Percentiles rank a stretch among this genome's conserved stretches.
Conservation (phyloP, 2,888 invertebrate genomes). For the Dicyrtoma fusca region DNA sequence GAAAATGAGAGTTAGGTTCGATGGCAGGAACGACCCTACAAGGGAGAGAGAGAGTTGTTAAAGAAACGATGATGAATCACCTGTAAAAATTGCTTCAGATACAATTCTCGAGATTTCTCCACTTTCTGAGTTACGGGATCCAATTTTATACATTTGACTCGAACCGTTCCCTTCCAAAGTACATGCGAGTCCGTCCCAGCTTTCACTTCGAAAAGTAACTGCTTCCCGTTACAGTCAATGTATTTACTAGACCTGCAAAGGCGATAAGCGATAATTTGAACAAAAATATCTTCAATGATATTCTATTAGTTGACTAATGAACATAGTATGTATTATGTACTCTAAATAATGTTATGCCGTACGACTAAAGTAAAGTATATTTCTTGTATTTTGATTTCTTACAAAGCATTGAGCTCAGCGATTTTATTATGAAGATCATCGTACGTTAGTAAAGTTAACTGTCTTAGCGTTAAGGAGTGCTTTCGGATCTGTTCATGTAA, state of each 20-base stretch:
- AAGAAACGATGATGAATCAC: conserved; percentile 59
- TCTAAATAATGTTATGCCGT: too few relatives aligned
- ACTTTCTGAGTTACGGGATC: conserved; percentile 64
- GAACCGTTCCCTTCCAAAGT: conserved; percentile 72
- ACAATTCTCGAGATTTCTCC: conserved; percentile 66
- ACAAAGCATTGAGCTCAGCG: conserved; percentile 68
- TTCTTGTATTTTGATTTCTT: too few relatives aligned
- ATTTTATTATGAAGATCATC: conserved; percentile 67
- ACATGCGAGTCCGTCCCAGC: conserved; percentile 66
- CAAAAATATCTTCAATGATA: too few relatives aligned
- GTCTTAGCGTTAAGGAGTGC: conserved; percentile 58
- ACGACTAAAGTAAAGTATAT: too few relatives aligned
- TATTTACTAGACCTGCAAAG: conserved; percentile 66
- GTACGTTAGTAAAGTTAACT: conserved; percentile 62
- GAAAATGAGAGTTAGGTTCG: neutral
- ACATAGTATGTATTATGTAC: too few relatives aligned
- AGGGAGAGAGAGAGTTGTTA: too few relatives aligned
- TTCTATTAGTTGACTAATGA: neutral
- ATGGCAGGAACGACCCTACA: too few relatives aligned
- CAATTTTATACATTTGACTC: conserved; percentile 69
- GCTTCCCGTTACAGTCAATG: conserved; percentile 67
- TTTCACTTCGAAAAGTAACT: conserved; percentile 69
- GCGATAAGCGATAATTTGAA: too few relatives aligned
- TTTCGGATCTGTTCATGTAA: conserved; percentile 54
- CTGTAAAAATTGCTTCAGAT: conserved; percentile 68